Percentiles rank a stretch among this genome's conserved stretches.
These are phyloP conservation scores for Campylomormyrus numenius DNA, from an alignment of 2,113 vertebrate species.

Conservation along the genomic window DNA sequence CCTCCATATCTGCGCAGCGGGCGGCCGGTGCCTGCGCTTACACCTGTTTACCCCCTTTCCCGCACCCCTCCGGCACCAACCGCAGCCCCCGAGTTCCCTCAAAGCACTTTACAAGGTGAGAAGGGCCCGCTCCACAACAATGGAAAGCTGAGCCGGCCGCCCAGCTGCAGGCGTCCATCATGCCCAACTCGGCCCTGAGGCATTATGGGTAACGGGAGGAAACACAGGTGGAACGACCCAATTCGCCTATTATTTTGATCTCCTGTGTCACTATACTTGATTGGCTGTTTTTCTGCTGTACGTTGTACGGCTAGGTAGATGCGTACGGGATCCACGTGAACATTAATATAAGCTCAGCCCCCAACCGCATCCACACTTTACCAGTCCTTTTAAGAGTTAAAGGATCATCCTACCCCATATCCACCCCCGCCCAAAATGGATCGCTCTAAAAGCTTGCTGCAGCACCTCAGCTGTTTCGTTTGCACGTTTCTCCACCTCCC, in stretches of 20 bases:
- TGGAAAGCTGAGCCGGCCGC: constrained; percentile 55
- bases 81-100: constrained; percentile 34
- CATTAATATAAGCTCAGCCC: not conserved
- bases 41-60: constrained; percentile 22
- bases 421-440: not conserved
- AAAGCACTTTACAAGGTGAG: constrained; percentile 65
- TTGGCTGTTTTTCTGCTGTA: not conserved
- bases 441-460: too few species aligned
- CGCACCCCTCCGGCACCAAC: not conserved
- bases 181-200: constrained; percentile 54
- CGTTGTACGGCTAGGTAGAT: too few species aligned
- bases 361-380: not conserved
- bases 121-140: constrained; percentile 58
- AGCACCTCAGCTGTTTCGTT: not conserved
- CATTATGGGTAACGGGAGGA: constrained; percentile 58
- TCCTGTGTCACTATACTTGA: not conserved
- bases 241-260: constrained; percentile 32
- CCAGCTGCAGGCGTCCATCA: constrained; percentile 67
- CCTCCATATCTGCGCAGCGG: constrained; percentile 33
- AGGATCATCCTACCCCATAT: not conserved
- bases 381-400: not conserved
- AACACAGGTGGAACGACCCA: constrained; percentile 41
- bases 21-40: not conserved
- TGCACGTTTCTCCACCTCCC: not conserved
- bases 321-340: not conserved